Conservation (phyloP, 2,113 vertebrate genomes). For the Rhegmatorhina hoffmannsi region DNA sequence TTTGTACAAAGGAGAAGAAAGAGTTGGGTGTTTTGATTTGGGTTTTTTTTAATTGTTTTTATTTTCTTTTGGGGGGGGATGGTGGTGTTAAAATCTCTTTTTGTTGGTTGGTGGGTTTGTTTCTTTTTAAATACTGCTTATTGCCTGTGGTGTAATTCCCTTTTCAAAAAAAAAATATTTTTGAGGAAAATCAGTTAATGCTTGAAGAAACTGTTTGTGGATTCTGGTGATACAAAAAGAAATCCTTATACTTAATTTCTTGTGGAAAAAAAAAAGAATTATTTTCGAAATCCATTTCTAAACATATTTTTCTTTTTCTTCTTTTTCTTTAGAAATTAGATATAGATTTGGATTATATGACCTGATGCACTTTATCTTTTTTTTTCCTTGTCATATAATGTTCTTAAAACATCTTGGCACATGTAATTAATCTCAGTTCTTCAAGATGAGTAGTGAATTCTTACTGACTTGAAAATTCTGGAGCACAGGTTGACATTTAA, state of each 20-base stretch:
- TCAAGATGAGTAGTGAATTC: neutral
- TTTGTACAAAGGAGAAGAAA: neutral
- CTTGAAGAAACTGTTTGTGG: neutral
- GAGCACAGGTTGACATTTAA: neutral
- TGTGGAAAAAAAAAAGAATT: neutral
- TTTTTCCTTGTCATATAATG: neutral
- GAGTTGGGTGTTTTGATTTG: neutral
- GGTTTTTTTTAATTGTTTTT: neutral
- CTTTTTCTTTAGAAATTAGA: neutral
- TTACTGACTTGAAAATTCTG: neutral
- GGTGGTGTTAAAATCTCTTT: neutral
- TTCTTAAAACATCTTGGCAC: neutral
- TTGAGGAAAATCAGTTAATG: neutral
- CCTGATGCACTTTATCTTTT: neutral
- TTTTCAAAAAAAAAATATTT: neutral
- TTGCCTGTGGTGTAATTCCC: neutral
- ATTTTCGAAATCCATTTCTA: neutral
- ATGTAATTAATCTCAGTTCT: neutral
- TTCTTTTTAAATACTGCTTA: neutral
- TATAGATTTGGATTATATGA: neutral
- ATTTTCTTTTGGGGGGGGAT: neutral
- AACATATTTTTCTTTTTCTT: neutral
- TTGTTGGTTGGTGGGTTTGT: neutral
- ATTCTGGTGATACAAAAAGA: neutral
- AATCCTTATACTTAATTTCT: neutral